These are phyloP conservation scores for Macrosteles quadrilineatus DNA, from an alignment of 1,140 invertebrate species.

Conservation along the genomic window DNA sequence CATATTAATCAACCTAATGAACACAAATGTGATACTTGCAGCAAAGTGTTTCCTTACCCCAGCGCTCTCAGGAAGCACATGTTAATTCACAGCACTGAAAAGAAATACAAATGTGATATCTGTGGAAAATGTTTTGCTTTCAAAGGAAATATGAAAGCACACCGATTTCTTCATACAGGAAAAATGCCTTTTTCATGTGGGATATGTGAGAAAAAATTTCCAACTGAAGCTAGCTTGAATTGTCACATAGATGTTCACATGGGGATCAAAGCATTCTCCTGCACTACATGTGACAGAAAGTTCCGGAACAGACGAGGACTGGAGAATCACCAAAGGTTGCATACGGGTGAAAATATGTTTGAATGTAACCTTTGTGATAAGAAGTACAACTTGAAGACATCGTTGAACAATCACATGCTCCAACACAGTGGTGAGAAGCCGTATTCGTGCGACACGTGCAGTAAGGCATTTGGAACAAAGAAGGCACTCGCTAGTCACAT, in stretches of 20 bases:
- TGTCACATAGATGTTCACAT: constrained; percentile 5
- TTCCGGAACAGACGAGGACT: constrained; percentile 94
- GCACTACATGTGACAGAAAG: constrained; percentile 78
- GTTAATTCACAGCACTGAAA: constrained; percentile 6
- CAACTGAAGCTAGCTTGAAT: constrained; percentile 14
- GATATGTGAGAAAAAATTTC: constrained; percentile 19
- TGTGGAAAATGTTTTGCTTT: constrained; percentile 22
- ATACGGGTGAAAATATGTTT: constrained; percentile 84
- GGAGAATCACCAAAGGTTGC: constrained; percentile 94
- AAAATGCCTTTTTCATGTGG: constrained; percentile 2
- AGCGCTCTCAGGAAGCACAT: not conserved
- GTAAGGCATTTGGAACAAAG: constrained; percentile 88
- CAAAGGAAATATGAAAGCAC: constrained; percentile 13
- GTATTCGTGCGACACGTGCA: constrained; percentile 88
- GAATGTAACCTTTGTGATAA: constrained; percentile 93
- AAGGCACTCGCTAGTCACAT: constrained; percentile 91
- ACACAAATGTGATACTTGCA: not conserved
- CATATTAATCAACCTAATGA: constrained; percentile 5
- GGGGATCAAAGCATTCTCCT: constrained; percentile 73
- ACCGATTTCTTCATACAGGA: not conserved
- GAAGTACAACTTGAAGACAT: constrained; percentile 91
- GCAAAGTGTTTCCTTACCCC: not conserved
- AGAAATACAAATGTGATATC: constrained; percentile 17
- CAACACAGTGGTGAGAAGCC: constrained; percentile 93
- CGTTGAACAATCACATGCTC: constrained; percentile 89